Conservation (phyloP, 2,888 invertebrate species). For the Timema cristinae region DNA sequence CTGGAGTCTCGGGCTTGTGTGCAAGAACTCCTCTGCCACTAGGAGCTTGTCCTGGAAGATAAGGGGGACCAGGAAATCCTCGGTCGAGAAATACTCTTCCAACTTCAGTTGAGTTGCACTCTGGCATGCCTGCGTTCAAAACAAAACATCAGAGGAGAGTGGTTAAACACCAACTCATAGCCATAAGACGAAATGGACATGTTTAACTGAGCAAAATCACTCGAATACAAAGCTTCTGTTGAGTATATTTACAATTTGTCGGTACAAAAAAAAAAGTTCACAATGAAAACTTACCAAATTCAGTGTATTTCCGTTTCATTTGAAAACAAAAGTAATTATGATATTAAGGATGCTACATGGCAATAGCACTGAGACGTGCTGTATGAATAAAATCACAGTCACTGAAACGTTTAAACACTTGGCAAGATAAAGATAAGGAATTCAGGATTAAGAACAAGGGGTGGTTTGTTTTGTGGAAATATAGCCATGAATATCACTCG, state of each 20-base stretch:
- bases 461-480: too few relatives aligned
- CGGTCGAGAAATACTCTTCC: slow-evolving; percentile 62
- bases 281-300: background rate
- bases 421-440: too few relatives aligned
- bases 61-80: slow-evolving; percentile 71
- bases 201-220: background rate
- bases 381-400: too few relatives aligned
- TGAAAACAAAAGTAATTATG: too few relatives aligned
- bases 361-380: too few relatives aligned
- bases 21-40: slow-evolving; percentile 71
- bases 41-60: slow-evolving; percentile 76
- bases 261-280: background rate
- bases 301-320: too few relatives aligned
- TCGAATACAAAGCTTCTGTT: background rate
- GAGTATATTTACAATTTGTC: background rate
- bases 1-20: slow-evolving; percentile 61
- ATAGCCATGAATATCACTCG: too few relatives aligned
- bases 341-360: too few relatives aligned
- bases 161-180: background rate
- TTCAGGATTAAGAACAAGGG: too few relatives aligned
- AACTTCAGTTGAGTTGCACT: slow-evolving; percentile 63
- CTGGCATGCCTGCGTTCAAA: slow-evolving; percentile 57
- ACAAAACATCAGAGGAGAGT: slow-evolving; percentile 15
- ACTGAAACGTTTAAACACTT: too few relatives aligned
- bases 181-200: background rate